Percentiles rank a stretch among this genome's conserved stretches.
These are phyloP conservation scores for Silurus meridionalis DNA, from an alignment of 2,113 vertebrate genomes.

Conservation along the genomic window DNA sequence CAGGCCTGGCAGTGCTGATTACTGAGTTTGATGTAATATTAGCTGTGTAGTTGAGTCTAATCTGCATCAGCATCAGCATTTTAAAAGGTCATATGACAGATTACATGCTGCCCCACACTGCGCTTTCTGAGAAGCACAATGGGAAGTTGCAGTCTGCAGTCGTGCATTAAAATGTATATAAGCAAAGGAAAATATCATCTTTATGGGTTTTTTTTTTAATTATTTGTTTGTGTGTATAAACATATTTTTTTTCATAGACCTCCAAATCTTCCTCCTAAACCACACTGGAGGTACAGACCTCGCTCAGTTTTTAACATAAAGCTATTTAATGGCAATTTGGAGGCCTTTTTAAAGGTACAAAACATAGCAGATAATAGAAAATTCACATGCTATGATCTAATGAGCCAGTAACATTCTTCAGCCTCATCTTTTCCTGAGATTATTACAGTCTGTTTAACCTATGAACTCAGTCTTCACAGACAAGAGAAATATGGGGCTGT, in stretches of 20 bases:
- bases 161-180: not conserved
- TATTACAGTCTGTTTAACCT: slow-evolving; percentile 33
- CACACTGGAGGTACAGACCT: slow-evolving; percentile 85
- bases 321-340: slow-evolving; percentile 97
- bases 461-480: slow-evolving; percentile 22
- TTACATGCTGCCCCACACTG: slow-evolving; percentile 7
- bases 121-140: not conserved
- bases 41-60: not conserved
- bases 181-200: not conserved
- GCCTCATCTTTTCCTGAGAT: slow-evolving; percentile 25
- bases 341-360: slow-evolving; percentile 93
- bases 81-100: slow-evolving; percentile 3
- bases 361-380: slow-evolving; percentile 61
- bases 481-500: slow-evolving; percentile 24
- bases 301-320: slow-evolving; percentile 90
- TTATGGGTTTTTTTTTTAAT: not conserved
- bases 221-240: not conserved
- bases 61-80: not conserved
- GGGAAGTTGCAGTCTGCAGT: not conserved
- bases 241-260: slow-evolving; percentile 83
- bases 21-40: slow-evolving; percentile 33
- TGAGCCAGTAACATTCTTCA: slow-evolving; percentile 62
- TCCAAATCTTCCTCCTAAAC: slow-evolving; percentile 86
- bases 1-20: slow-evolving; percentile 4
- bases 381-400: slow-evolving; percentile 67